Base-by-base conservation (phyloP, 2,888 invertebrate species). In the Cyclophora albipunctata region DNA sequence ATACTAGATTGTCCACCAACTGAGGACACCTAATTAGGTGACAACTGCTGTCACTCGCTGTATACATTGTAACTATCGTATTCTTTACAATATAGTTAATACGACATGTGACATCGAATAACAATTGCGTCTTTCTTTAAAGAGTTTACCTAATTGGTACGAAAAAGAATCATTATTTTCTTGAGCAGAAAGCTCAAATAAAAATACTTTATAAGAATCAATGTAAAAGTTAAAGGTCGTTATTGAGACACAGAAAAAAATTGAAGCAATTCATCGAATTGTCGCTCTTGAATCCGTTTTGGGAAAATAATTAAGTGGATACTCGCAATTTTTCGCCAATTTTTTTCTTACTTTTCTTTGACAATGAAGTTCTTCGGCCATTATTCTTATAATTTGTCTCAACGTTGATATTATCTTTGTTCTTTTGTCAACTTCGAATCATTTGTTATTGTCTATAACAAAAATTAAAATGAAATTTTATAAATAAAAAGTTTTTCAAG, bases 191-290 rank as follows among this genome's bases (percentile, higher is more conserved):
- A 7, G 7, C 42, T 3, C 7, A 42, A 42, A 42, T 4, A 42
- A 42, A 42, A 7, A 37, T 5, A 42, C 42, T n/a, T 7, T n/a
- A 42, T 4, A 3, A 42, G 4, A 42, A 42, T 20, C 7, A n/a
- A 3, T 42, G 42, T 42, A 20, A 43, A 43, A 3, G 43, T 33
- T 33, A 43, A 43, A 43, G 43, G 33, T 34, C 34, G 34, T 53
- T 42, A 37, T 42, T 47, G 49, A 53, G 49, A 49, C 53, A 53
- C 37, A 37, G 37, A 37, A 37, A 37, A 37, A 37, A 37, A 37
- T 50, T 46, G 52, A 45, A 48, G 42, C 52, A 43, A 49, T 53
- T 53, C 47, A 48, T 7, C 42, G 53, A 50, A 50, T 43, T 49
- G 48, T 52, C 43, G 6, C 46, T 45, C 41, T 53, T 37, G 37